These are phyloP conservation scores for Epinephelus lanceolatus DNA, from an alignment of 2,113 vertebrate species.

Conservation along the genomic window DNA sequence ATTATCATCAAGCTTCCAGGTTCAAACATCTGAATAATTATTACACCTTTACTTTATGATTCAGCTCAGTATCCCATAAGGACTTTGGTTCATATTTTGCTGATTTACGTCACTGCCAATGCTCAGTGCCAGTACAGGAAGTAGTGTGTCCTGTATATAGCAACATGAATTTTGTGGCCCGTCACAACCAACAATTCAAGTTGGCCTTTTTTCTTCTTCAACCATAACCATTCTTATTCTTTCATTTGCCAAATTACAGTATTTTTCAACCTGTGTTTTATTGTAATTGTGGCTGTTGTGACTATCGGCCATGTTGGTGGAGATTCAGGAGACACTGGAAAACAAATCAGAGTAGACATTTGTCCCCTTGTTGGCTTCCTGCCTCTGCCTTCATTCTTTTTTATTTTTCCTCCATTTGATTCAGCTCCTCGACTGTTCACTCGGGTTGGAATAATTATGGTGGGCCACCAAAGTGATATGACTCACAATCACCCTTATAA, in stretches of 20 bases:
- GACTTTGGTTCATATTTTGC: background rate
- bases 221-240: background rate
- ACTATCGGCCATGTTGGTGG: background rate
- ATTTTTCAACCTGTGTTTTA: background rate
- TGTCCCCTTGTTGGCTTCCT: too few relatives aligned
- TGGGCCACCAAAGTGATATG: background rate
- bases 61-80: background rate
- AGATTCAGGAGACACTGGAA: background rate
- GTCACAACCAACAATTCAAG: too few relatives aligned
- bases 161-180: too few relatives aligned
- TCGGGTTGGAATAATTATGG: background rate
- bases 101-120: too few relatives aligned
- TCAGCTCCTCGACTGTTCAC: too few relatives aligned
- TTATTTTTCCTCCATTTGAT: too few relatives aligned
- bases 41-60: background rate
- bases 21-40: background rate
- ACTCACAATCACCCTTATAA: background rate
- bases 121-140: background rate
- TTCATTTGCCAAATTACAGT: background rate
- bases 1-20: background rate
- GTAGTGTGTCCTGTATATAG: background rate
- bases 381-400: too few relatives aligned
- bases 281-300: background rate
- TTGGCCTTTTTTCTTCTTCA: too few relatives aligned
- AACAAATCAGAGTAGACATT: background rate